Evolutionary conservation across 2,888 invertebrate genomes (phyloP), one percentile per base, ranked within the genome.

Genomic region (Andrena chrysosceles): DNA sequence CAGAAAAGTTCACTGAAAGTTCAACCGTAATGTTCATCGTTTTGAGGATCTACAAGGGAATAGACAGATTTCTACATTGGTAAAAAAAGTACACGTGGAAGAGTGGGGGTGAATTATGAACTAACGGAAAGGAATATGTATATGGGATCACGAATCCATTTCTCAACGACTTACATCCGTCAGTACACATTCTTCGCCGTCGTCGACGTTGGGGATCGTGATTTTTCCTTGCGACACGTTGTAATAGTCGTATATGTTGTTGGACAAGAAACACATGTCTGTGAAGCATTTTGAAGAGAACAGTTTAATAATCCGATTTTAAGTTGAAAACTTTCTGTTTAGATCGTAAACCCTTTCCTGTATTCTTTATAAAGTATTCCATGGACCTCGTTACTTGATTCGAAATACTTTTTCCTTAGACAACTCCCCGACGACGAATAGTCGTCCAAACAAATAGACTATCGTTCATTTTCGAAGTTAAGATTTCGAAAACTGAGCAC

Each of bases 221-320:
- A 96, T 96, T 96, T 99, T 99, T 96, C 99, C 99, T 96, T 99
- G 99, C 93, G 99, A 96, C 94, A 99, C 98, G 96, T 97, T 98
- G 96, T 96, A 95, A 96, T 99, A 99, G 95, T 98, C 98, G 95
- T 97, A 96, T 95, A 99, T 97, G 96, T 99, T 97, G 95, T 98
- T 96, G 92, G 96, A 96, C 93, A 99, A 96, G 91, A 96, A 92
- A 96, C 98, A 97, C 94, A 95, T 96, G 0, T 96, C 98, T 98
- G 96, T 93, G 94, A 91, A 91, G 84, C 80, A 88, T 81, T 83
- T 66, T 29, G 77, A 83, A 84, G 72, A 71, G 71, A 33, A 81
- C 66, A 64, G n/a, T 33, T 48, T 42, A n/a, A 29, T 13, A 16
- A 7, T 23, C 10, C 29, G 31, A 2, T n/a, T 26, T 8, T 8